Percentiles rank a stretch among this genome's conserved stretches.
Conservation (phyloP, 1,140 invertebrate genomes). For the Philaenus spumarius region DNA sequence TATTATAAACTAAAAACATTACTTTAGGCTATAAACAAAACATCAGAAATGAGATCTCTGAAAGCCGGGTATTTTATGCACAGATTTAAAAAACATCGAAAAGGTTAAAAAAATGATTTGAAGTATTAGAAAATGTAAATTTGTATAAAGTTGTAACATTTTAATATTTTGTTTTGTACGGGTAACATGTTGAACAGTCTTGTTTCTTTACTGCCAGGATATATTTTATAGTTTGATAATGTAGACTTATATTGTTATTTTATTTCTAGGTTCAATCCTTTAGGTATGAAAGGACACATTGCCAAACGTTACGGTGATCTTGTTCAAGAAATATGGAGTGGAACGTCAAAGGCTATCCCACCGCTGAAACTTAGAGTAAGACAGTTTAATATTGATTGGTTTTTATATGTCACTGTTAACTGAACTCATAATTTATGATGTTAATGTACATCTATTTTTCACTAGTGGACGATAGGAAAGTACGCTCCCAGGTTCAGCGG, state of each 20-base stretch:
- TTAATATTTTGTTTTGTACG: too few species aligned
- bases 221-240: too few species aligned
- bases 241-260: slow-evolving; percentile 7
- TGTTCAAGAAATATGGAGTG: slow-evolving; percentile 79
- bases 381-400: not conserved
- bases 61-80: too few species aligned
- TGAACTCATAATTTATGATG: not conserved
- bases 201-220: too few species aligned
- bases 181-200: too few species aligned
- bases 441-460: slow-evolving; percentile 16
- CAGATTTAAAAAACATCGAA: too few species aligned
- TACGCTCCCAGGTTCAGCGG: slow-evolving; percentile 76
- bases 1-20: too few species aligned
- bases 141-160: too few species aligned
- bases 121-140: too few species aligned
- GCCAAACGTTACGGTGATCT: slow-evolving; percentile 78
- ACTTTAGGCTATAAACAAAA: too few species aligned
- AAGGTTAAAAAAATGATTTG: too few species aligned
- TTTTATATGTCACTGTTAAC: not conserved
- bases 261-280: slow-evolving; percentile 55
- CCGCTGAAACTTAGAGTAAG: slow-evolving; percentile 69
- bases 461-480: slow-evolving; percentile 71
- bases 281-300: slow-evolving; percentile 77
- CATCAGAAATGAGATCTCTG: too few species aligned
- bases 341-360: slow-evolving; percentile 69